A percentile compares a stretch with the other conserved stretches of the same genome.
phyloP scores from a whole-genome alignment of 1,140 invertebrate species.

The Drosophila nigrodunni region DNA sequence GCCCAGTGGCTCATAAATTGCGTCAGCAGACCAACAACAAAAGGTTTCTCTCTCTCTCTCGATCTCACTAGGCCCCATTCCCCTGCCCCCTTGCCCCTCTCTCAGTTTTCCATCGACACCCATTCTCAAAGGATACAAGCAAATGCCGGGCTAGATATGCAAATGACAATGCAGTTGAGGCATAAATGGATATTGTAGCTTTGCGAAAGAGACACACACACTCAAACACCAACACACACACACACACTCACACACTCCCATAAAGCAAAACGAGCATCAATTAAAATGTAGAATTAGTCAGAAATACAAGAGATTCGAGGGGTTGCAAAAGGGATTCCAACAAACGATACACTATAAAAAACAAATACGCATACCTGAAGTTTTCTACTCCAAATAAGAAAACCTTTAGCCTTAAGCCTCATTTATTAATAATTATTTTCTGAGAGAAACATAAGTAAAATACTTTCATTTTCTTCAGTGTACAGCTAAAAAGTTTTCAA shows the following conservation, averaged over 20 bases:
- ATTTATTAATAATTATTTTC: too few species aligned
- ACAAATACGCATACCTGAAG: too few species aligned
- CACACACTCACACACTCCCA: conserved; percentile 23
- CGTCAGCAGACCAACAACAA: conserved; percentile 6
- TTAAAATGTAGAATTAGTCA: conserved; percentile 65
- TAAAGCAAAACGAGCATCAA: conserved; percentile 59
- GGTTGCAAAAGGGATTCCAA: neutral
- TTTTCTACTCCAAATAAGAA: too few species aligned
- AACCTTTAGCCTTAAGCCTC: too few species aligned
- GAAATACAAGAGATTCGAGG: conserved; percentile 26
- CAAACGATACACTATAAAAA: neutral
- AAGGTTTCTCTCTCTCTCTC: neutral
- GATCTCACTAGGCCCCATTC: neutral
- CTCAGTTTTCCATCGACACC: neutral
- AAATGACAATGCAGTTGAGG: conserved; percentile 71
- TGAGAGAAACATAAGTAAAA: too few species aligned
- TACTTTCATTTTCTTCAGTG: too few species aligned
- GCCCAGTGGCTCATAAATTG: conserved; percentile 59
- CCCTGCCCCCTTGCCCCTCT: neutral
- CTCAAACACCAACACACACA: neutral
- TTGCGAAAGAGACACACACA: conserved; percentile 14
- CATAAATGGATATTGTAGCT: conserved; percentile 9
- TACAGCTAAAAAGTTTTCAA: conserved; percentile 62
- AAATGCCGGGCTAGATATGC: conserved; percentile 58
- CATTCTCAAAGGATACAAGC: conserved; percentile 5